Evolutionary conservation across 2,113 vertebrate genomes (phyloP).

Genomic region (Nymphicus hollandicus): DNA sequence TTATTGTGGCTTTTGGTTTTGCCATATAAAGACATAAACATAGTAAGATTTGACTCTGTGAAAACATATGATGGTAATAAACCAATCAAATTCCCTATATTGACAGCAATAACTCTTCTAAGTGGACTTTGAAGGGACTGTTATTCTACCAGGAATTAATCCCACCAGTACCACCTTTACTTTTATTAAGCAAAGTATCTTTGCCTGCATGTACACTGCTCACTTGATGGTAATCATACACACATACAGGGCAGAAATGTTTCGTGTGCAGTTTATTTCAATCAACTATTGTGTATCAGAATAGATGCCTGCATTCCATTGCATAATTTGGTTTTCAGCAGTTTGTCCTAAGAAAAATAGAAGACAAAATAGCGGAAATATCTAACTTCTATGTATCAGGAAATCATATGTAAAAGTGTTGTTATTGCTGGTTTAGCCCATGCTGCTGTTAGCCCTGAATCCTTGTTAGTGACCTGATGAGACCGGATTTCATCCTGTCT

Average conservation of each 20-base stretch:
- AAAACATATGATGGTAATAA: neutral
- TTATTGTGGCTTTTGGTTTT: neutral
- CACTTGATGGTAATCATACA: neutral
- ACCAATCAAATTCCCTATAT: neutral
- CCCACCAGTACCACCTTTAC: neutral
- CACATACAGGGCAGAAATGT: neutral
- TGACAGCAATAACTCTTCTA: neutral
- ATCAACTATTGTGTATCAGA: constrained; percentile 51
- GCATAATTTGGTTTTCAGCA: constrained; percentile 51
- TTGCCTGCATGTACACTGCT: neutral
- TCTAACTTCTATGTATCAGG: constrained; percentile 53
- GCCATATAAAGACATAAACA: neutral
- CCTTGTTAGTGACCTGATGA: constrained; percentile 59
- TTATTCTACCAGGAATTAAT: neutral
- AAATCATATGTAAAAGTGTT: constrained; percentile 60
- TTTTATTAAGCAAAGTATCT: neutral
- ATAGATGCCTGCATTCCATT: constrained; percentile 48
- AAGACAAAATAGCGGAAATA: constrained; percentile 62
- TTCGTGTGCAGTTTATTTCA: constrained; percentile 26
- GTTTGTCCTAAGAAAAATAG: constrained; percentile 59
- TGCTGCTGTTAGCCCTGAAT: constrained; percentile 23
- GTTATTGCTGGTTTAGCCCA: constrained; percentile 62
- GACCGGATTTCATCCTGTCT: constrained; percentile 47
- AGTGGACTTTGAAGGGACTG: neutral
- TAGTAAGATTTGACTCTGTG: neutral